Evolutionary conservation across 1,140 invertebrate genomes (phyloP), one percentile per base, ranked within the genome.

Genomic region (Phortica variegata): DNA sequence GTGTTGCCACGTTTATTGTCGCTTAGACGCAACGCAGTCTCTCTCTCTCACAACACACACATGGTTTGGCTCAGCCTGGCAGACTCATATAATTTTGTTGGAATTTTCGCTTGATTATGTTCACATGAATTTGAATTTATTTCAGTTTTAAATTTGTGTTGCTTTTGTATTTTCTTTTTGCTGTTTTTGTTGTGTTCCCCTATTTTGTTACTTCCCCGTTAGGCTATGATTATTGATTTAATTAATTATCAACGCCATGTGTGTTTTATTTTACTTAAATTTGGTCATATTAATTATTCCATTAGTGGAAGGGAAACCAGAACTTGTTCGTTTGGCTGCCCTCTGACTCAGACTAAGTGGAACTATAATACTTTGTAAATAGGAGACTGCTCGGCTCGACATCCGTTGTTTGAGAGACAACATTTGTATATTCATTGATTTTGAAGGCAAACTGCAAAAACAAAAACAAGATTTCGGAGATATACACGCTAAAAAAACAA

Each of bases 201-300:
- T 55, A 55, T 45, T 36, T 47, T 52, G 44, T 49, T 52, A 52
- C 23, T 15, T 8, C 37, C n/a, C 23, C n/a, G 8, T 31, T 32
- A 31, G 23, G 18, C 3, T 18, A 42, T 49, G 56, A 58, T 59
- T 68, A 68, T 68, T 68, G 63, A 68, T 68, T 68, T 58, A 62
- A 68, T 68, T 68, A 68, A 68, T 68, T 68, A 68, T 68, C 44
- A 54, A 68, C 60, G 63, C 63, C 52, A 60, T 46, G 58, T 65
- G 52, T 66, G 52, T 48, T 34, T 54, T 31, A 49, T 26, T 33
- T 31, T 7, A 10, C 10, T 26, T 26, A 26, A 26, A 26, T 26
- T 26, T 26, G 23, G 5, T 26, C 5, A 26, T 6, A 26, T 26
- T 26, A 26, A 26, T 26, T 26, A 26, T 26, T 6, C 10, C 23